A percentile compares a stretch with the other conserved stretches of the same genome.
Conservation (phyloP, 1,140 invertebrate genomes). For the Carposina sasakii region DNA sequence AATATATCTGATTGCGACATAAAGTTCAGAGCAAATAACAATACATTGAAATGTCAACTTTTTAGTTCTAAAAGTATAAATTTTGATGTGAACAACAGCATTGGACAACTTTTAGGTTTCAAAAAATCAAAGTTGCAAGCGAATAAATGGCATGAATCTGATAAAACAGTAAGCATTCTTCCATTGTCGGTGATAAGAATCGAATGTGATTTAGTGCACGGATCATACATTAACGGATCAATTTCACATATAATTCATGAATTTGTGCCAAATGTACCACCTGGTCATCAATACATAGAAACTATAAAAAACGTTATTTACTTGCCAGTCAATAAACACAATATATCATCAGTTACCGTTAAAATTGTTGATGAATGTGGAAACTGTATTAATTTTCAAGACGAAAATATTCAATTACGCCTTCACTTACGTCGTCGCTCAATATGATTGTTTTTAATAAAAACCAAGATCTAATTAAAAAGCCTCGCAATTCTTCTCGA, state of each 20-base stretch:
- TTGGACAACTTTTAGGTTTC: conserved; percentile 9
- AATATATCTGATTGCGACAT: conserved; percentile 1
- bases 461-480: background rate
- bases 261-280: conserved; percentile 10
- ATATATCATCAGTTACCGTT: conserved; percentile 1
- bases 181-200: conserved; percentile 8
- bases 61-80: conserved; percentile 6
- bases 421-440: background rate
- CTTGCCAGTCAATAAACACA: conserved; percentile 8
- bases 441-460: conserved; percentile 5
- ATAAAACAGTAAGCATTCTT: conserved; percentile 9
- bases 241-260: conserved; percentile 8
- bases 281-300: conserved; percentile 8
- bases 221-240: conserved; percentile 9
- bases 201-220: conserved; percentile 11
- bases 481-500: too few relatives aligned
- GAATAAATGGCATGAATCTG: conserved; percentile 11
- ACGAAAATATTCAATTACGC: conserved; percentile 5
- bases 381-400: conserved; percentile 7
- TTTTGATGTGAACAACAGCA: conserved; percentile 1
- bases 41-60: conserved; percentile 8
- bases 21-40: background rate
- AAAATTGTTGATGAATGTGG: conserved; percentile 1
- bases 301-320: conserved; percentile 10
- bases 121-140: background rate